Evolutionary conservation across 2,797 vertebrate genomes (phyloP).

Genomic region (Columba guinea): DNA sequence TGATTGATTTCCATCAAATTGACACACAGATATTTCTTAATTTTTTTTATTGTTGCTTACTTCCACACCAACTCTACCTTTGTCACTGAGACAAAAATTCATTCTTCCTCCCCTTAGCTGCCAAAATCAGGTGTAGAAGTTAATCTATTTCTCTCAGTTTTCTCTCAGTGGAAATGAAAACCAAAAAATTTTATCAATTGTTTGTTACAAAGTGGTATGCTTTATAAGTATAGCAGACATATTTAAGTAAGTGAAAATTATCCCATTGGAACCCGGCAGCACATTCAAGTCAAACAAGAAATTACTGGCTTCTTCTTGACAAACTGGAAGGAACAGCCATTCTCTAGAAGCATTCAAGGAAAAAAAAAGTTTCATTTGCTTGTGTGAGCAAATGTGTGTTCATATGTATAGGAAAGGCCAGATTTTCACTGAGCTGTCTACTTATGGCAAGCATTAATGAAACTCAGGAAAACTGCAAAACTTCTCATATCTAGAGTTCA

Average conservation of each 20-base stretch:
- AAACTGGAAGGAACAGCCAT: not conserved
- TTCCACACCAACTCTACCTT: rapidly evolving
- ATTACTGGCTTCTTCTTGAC: not conserved
- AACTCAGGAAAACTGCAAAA: not conserved
- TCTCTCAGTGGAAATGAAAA: not conserved
- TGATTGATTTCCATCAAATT: not conserved
- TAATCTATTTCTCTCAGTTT: not conserved
- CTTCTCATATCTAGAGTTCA: not conserved
- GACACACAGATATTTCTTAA: not conserved
- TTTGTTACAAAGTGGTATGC: not conserved
- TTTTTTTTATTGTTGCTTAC: not conserved
- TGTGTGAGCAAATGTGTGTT: not conserved
- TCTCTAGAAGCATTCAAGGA: not conserved
- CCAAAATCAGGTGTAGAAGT: not conserved
- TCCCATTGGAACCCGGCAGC: not conserved
- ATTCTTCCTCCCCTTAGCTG: not conserved
- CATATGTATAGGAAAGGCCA: not conserved
- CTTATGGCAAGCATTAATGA: not conserved
- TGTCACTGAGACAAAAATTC: not conserved
- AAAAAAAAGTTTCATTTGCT: not conserved
- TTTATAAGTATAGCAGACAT: not conserved
- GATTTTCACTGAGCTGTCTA: not conserved
- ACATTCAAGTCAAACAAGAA: not conserved
- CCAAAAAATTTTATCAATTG: not conserved
- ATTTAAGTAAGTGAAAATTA: not conserved